phyloP scores from a whole-genome alignment of 2,797 vertebrate genomes.

The Emydoidea blandingii region DNA sequence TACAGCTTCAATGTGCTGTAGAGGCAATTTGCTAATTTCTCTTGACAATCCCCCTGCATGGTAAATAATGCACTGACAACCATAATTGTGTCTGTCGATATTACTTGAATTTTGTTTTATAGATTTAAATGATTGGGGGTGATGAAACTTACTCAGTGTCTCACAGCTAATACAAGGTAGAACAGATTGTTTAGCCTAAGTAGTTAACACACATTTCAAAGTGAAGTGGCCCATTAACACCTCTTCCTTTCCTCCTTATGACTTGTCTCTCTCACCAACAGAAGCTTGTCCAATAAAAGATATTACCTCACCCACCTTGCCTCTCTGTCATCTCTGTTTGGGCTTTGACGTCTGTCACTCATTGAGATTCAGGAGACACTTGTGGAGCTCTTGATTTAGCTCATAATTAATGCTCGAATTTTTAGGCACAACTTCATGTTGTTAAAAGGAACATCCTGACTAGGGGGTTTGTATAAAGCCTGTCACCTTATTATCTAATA shows the following conservation, averaged over 20 bases:
- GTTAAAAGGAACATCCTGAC: accelerated
- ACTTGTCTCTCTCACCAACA: no score
- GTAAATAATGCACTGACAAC: background rate
- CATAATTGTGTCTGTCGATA: background rate
- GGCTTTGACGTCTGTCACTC: background rate
- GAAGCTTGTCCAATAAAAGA: no score
- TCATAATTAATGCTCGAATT: background rate
- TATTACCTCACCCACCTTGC: no score
- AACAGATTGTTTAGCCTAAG: no score
- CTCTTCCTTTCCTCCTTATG: no score
- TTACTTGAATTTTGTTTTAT: background rate
- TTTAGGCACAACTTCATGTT: background rate
- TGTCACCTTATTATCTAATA: accelerated
- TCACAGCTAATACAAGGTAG: no score
- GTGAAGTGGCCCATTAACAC: no score
- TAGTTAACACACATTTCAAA: no score
- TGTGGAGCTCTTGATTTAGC: background rate
- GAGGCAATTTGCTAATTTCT: background rate
- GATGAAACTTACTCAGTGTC: background rate
- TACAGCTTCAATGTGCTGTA: background rate
- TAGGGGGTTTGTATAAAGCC: accelerated
- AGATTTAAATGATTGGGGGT: background rate
- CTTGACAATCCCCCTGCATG: background rate
- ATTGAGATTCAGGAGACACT: background rate
- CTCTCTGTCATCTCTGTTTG: background rate